Conservation (phyloP, 1,140 invertebrate species). For the Hyles vespertilio region DNA sequence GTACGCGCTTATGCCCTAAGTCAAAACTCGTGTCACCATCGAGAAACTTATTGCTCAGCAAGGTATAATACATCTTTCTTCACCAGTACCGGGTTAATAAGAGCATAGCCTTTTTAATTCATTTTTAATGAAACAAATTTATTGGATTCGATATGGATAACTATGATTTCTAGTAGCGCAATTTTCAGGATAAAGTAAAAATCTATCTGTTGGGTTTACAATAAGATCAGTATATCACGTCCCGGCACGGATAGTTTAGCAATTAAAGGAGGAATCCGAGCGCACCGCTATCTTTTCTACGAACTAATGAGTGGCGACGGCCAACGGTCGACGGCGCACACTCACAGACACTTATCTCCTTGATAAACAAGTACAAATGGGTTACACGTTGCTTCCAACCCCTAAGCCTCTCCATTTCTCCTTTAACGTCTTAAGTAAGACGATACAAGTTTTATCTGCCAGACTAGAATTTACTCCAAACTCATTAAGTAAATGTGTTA, state of each 20-base stretch:
- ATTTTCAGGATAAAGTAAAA: background rate
- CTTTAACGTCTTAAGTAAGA: slow-evolving; percentile 57
- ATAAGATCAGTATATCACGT: slow-evolving; percentile 42
- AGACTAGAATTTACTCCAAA: slow-evolving; percentile 36
- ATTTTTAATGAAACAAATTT: too few species aligned
- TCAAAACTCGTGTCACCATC: slow-evolving; percentile 56
- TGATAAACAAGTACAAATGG: slow-evolving; percentile 68
- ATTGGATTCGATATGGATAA: too few species aligned
- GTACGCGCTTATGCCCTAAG: slow-evolving; percentile 49
- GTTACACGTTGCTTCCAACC: slow-evolving; percentile 53
- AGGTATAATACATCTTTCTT: slow-evolving; percentile 21
- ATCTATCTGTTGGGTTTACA: slow-evolving; percentile 20
- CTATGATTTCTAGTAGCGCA: too few species aligned
- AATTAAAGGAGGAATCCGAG: slow-evolving; percentile 55
- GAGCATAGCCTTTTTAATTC: too few species aligned
- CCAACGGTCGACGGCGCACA: slow-evolving; percentile 42
- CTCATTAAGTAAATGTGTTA: slow-evolving; percentile 48
- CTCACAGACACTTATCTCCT: slow-evolving; percentile 47
- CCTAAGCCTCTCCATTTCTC: slow-evolving; percentile 44
- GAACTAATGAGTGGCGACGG: slow-evolving; percentile 55
- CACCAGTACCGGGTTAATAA: too few species aligned
- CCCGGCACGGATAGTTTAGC: slow-evolving; percentile 41
- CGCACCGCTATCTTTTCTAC: slow-evolving; percentile 46
- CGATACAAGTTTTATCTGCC: slow-evolving; percentile 49
- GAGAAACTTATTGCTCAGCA: slow-evolving; percentile 42